Conservation (phyloP, 2,797 vertebrate genomes). For the Coreius guichenoti region DNA sequence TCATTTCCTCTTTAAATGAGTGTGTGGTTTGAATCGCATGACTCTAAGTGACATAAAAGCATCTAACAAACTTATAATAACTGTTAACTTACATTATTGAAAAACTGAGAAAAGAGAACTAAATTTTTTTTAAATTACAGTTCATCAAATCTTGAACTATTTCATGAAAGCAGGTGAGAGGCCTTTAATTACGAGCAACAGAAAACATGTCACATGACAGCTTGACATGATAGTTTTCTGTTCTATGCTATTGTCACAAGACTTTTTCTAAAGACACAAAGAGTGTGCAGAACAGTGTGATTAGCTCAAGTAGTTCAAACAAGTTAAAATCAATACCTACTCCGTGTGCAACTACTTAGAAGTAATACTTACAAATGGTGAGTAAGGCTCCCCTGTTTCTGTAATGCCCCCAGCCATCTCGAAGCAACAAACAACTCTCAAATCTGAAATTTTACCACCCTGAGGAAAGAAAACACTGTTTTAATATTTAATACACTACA, state of each 20-base stretch:
- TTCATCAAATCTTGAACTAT: not conserved
- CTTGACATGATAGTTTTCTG: not conserved
- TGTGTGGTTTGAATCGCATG: constrained; percentile 44
- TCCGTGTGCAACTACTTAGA: too few species aligned
- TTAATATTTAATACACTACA: constrained; percentile 4
- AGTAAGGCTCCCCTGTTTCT: constrained; percentile 93
- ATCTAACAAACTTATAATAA: not conserved
- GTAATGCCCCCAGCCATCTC: constrained; percentile 94
- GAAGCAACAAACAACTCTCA: not conserved
- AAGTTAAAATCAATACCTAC: not conserved
- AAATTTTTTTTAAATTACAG: not conserved
- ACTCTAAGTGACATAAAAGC: not conserved
- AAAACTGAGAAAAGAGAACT: not conserved
- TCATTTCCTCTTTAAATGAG: constrained; percentile 45
- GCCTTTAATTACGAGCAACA: not conserved
- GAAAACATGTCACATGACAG: not conserved
- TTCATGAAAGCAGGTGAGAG: not conserved
- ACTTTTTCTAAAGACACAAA: not conserved
- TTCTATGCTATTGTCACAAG: not conserved
- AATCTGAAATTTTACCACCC: not conserved
- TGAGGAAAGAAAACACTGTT: not conserved
- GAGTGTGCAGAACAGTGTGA: not conserved
- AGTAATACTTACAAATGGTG: constrained; percentile 89
- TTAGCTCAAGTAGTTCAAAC: not conserved
- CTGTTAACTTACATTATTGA: not conserved